Evolutionary conservation across 2,888 invertebrate genomes (phyloP), one percentile per base, ranked within the genome.

Genomic region (Protonemura montana): DNA sequence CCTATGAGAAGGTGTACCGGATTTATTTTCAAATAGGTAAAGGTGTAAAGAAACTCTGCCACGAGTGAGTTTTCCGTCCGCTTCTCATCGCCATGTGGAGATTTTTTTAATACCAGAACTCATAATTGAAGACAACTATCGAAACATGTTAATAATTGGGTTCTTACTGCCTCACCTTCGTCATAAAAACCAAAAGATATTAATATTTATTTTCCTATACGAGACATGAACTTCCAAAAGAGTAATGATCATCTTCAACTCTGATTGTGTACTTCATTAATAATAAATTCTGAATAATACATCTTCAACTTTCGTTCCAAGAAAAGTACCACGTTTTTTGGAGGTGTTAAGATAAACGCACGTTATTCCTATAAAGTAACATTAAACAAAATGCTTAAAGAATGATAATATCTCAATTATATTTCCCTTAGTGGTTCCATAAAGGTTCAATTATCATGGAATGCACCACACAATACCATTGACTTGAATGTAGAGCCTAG

Each of bases 401-500:
- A 59, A 59, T 59, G 59, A 59, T 59, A 59, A 59, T 59, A 59
- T 59, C 59, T 59, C 59, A 59, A 59, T 59, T 59, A 59, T 59
- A 59, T 59, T 59, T 59, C 59, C 59, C 59, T 59, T 59, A 59
- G 59, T 59, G 59, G 59, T 21, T 59, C 59, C 59, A 59, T 59
- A 21, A 10, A 59, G 59, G 59, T 59, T 59, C 59, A 59, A 59
- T 59, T 59, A 59, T 59, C 59, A 59, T 81, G 81, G 81, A 81
- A 81, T 81, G 81, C 81, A 81, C 27, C 30, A 81, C 27, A 28
- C 81, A 1, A 81, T 16, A 81, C 29, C 5, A 30, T 29, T 25
- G 78, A 59, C 59, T 59, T 16, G 3, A 59, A 13, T 59, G 59
- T 21, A 30, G 81, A 30, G 81, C 7, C 27, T 13, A 26, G 81